Base-by-base conservation (phyloP, 2,888 invertebrate species). In the Tethea ocularis region DNA sequence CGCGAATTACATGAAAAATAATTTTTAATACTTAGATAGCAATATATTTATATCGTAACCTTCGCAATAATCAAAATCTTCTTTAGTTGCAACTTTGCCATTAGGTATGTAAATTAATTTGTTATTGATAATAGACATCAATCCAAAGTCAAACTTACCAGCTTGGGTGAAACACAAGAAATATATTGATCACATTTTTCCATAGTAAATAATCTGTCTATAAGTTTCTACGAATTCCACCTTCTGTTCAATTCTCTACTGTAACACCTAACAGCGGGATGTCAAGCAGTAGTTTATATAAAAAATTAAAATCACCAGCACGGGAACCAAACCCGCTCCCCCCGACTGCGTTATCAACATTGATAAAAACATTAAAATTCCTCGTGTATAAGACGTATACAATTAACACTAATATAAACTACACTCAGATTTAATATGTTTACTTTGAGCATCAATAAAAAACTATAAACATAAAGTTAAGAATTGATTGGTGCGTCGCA, bases 361-460 rank as follows among this genome's bases (percentile, higher is more conserved):
- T 46, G 46, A 46, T 46, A 46, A n/a, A 46, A 46, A 46, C 46
- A 46, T 46, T 46, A 46, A 46, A 46, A 46, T 63, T 62, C 56
- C 52, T 57, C 51, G 38, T 59, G 59, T 57, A 59, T 57, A 54
- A 62, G 60, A 59, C 59, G 56, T 66, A 61, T 70, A 71, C 71
- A 73, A 73, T 73, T 73, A 73, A 71, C 72, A 73, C 62, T 33
- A 60, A 51, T 66, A 69, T 69, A 71, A 73, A 72, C 71, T 56
- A 66, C 63, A 64, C 56, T 68, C 46, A 61, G 56, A 15, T 69
- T 71, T 71, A 71, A 71, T 71, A 71, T 73, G 71, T 73, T 73
- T 73, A 67, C 71, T 66, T 71, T 62, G 55, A 57, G 29, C 56
- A 61, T 54, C 65, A 68, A 73, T 73, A 71, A 69, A 71, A 71